Evolutionary conservation across 2,797 vertebrate genomes (phyloP).

Genomic region (Xiphorhynchus erythropygius): DNA sequence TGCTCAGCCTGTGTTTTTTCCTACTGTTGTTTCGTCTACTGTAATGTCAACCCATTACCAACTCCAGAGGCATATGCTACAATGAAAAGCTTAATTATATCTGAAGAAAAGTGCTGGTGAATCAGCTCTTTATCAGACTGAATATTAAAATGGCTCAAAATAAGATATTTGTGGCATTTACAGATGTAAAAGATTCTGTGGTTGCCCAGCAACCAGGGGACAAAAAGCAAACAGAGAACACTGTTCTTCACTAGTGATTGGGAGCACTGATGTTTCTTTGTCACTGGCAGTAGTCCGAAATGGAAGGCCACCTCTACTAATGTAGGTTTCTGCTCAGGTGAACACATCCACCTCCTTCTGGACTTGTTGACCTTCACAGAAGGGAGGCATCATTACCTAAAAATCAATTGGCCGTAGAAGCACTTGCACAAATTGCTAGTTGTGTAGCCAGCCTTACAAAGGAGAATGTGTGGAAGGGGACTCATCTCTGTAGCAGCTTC

Average conservation of each 20-base stretch:
- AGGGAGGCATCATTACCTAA: not conserved
- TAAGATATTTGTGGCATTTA: slow-evolving; percentile 59
- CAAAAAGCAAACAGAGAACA: slow-evolving; percentile 54
- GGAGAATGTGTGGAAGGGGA: not conserved
- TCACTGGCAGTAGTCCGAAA: not conserved
- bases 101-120: slow-evolving; percentile 54
- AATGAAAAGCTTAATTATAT: slow-evolving; percentile 59
- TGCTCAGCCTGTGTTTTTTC: not conserved
- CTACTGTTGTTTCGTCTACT: not conserved
- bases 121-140: slow-evolving; percentile 56
- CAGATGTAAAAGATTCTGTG: slow-evolving; percentile 53
- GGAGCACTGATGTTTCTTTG: not conserved
- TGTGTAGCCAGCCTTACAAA: not conserved
- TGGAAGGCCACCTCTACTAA: not conserved
- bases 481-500: not conserved
- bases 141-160: slow-evolving; percentile 62
- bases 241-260: not conserved
- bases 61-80: not conserved
- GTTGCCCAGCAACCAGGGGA: slow-evolving; percentile 76
- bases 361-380: not conserved
- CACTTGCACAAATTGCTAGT: not conserved
- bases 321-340: not conserved
- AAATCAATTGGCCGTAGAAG: accelerated
- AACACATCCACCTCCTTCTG: not conserved
- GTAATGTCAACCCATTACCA: slow-evolving; percentile 15